phyloP scores from a whole-genome alignment of 2,888 invertebrate genomes.

The Timema cristinae region DNA sequence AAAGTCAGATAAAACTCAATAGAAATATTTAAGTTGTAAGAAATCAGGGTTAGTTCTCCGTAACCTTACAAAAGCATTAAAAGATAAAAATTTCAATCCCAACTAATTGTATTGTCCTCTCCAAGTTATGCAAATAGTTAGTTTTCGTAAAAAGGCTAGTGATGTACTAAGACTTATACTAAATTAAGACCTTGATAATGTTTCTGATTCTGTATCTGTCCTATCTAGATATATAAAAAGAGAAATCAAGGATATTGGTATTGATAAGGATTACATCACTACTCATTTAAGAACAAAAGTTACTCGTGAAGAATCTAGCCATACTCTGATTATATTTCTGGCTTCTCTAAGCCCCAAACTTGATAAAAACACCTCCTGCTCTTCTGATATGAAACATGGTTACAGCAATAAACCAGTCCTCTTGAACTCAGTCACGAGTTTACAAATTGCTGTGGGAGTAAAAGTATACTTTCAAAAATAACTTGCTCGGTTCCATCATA shows the following conservation, averaged over 20 bases:
- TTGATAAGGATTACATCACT: neutral
- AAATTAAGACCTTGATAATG: neutral
- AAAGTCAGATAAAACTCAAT: neutral
- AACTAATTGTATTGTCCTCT: neutral
- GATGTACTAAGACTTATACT: neutral
- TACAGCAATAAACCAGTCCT: neutral
- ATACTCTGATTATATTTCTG: neutral
- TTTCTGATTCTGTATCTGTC: neutral
- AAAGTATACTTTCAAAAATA: neutral
- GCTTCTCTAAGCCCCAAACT: neutral
- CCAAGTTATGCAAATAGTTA: neutral
- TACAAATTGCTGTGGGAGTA: neutral
- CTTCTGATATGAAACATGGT: neutral
- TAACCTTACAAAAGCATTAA: neutral
- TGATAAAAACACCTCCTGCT: neutral
- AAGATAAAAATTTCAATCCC: neutral
- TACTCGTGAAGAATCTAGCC: neutral
- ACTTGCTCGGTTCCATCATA: neutral
- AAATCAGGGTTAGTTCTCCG: neutral
- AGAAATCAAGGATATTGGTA: neutral
- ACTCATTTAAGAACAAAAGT: neutral
- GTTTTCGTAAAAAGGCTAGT: neutral
- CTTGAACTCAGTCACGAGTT: neutral
- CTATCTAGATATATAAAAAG: neutral
- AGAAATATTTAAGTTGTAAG: neutral